Evolutionary conservation across 2,797 vertebrate genomes (phyloP).

Genomic region (Phaenicophaeus curvirostris): DNA sequence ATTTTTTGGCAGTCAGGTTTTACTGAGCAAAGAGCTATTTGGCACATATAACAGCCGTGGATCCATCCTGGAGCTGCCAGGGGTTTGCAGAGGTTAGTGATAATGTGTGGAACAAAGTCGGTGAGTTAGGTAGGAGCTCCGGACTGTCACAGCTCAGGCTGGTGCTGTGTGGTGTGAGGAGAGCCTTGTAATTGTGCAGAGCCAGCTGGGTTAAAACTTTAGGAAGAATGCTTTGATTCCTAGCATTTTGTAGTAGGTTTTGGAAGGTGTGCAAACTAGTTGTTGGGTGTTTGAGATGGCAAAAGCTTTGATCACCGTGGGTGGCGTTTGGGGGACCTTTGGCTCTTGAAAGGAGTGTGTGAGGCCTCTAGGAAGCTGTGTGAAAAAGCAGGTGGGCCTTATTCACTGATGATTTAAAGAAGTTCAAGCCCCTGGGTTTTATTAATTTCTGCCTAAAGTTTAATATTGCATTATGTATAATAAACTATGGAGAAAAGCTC

Average conservation of each 20-base stretch:
- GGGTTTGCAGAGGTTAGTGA: neutral
- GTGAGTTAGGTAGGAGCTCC: neutral
- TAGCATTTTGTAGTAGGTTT: neutral
- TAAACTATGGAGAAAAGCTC: neutral
- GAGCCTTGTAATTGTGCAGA: neutral
- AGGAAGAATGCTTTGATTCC: neutral
- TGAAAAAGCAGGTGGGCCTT: accelerated
- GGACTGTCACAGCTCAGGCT: accelerated
- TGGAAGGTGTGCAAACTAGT: neutral
- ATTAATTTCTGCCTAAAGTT: neutral
- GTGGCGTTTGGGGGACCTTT: neutral
- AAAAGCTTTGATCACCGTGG: neutral
- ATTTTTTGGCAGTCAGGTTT: neutral
- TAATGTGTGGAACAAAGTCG: neutral
- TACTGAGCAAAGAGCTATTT: neutral
- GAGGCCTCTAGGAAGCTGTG: neutral
- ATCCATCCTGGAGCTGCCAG: neutral
- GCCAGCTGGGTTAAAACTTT: neutral
- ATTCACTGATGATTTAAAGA: neutral
- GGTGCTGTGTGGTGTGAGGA: neutral
- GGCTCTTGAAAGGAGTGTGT: neutral
- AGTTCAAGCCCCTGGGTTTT: neutral
- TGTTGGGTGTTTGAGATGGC: neutral
- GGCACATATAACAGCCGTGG: neutral
- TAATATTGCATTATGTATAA: neutral